These are phyloP conservation scores for Ictidomys tridecemlineatus DNA, from an alignment of 2,113 vertebrate genomes.

Conservation along the genomic window DNA sequence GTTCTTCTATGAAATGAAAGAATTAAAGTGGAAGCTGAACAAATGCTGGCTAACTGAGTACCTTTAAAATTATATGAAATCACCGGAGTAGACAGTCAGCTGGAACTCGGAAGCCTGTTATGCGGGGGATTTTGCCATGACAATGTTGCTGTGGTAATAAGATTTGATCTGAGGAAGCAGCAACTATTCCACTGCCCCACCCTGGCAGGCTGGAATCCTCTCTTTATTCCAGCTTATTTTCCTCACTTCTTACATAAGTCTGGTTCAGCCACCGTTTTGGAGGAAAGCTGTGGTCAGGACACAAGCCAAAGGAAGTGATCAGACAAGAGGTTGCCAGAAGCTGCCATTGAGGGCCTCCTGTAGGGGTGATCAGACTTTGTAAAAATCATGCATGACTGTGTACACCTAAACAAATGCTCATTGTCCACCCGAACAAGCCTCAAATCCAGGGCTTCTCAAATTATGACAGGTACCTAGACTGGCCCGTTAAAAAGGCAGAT, in stretches of 20 bases:
- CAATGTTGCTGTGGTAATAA: neutral
- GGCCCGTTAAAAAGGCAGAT: neutral
- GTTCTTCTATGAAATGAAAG: neutral
- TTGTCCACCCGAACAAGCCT: neutral
- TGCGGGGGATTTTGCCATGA: neutral
- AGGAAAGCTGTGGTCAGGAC: neutral
- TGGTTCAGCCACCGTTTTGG: neutral
- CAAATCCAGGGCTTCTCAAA: neutral
- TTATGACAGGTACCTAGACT: neutral
- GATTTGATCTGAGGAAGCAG: neutral
- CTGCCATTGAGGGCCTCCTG: neutral
- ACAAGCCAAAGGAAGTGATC: neutral
- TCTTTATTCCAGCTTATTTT: neutral
- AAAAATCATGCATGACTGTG: neutral
- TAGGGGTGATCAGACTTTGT: neutral
- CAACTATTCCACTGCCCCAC: neutral
- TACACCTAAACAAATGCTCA: neutral
- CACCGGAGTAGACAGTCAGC: neutral
- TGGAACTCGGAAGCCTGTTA: neutral
- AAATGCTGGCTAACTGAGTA: neutral
- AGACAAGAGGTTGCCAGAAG: neutral
- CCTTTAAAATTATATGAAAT: neutral
- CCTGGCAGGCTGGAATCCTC: neutral
- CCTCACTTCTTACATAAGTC: neutral
- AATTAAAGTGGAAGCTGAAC: neutral